A percentile compares a stretch with the other conserved stretches of the same genome.
phyloP scores from a whole-genome alignment of 2,888 invertebrate genomes.

The Cephus rjabovi region DNA sequence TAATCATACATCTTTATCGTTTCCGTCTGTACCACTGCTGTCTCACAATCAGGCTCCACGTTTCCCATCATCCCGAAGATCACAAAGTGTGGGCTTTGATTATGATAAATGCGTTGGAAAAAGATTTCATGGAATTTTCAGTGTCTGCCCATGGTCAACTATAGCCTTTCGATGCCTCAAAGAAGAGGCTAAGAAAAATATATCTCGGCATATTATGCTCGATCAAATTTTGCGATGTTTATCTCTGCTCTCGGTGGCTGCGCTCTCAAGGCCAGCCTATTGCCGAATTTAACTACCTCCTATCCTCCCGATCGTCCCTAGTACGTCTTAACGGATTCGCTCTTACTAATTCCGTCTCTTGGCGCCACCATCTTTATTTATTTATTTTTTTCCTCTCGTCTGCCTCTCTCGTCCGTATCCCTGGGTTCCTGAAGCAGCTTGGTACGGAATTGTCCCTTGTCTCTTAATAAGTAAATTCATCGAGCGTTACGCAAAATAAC shows the following conservation, averaged over 20 bases:
- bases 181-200: neutral
- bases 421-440: neutral
- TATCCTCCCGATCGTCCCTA: neutral
- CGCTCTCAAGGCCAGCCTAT: neutral
- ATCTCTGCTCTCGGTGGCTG: neutral
- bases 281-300: neutral
- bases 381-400: neutral
- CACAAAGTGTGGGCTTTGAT: neutral
- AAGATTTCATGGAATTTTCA: neutral
- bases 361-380: neutral
- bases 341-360: neutral
- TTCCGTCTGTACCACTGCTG: neutral
- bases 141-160: neutral
- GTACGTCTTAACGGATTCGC: neutral
- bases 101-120: neutral
- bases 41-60: neutral
- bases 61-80: neutral
- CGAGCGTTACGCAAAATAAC: neutral
- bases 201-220: neutral
- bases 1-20: neutral
- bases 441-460: neutral
- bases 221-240: neutral
- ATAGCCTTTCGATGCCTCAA: neutral
- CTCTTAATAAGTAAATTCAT: neutral
- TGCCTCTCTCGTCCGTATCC: neutral